Base-by-base conservation (phyloP, 1,140 invertebrate genomes). In the Centruroides sculpturatus region DNA sequence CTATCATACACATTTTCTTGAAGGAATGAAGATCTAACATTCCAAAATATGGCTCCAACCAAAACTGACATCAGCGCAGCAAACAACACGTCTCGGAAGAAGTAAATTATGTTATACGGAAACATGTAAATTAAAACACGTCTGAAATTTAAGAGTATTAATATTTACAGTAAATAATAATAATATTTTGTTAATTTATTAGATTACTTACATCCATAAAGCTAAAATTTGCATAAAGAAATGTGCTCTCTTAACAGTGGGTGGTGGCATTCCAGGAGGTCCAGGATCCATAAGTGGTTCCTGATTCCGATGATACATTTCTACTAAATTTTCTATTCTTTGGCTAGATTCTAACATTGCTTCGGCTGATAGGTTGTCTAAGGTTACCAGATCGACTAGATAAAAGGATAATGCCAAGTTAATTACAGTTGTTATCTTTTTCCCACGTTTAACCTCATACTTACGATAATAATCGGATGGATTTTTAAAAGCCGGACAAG, bases 401-500 rank as follows among this genome's bases (percentile, higher is more conserved):
- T 36, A 36, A 56, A n/a, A 12, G 13, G 55, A 41, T 8, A 36
- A 56, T 23, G 9, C 0, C 23, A 2, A 13, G 12, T 51, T 34
- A 34, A 51, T 51, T 51, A 8, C 50, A 51, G 12, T 51, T 13
- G 5, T 51, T 51, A 5, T 13, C 12, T 51, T 1, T 51, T 51
- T 51, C 23, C 12, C 12, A 47, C n/a, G n/a, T 47, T 6, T 47
- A 5, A 35, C 55, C 5, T 5, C 35, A 35, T 13, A 23, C 55
- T 56, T 56, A 56, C 55, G 53, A 56, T 65, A 67, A 51, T 67
- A 61, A 53, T 67, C 64, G 54, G 4, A 92, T 55, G 92, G 91
- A 73, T 96, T 96, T 74, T 95, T 95, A 71, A 88, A 95, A 0
- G 89, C 85, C 12, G 92, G 92, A 76, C 91, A 95, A 1, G 91